These are phyloP conservation scores for Phania funesta DNA, from an alignment of 2,888 invertebrate species.

Conservation along the genomic window DNA sequence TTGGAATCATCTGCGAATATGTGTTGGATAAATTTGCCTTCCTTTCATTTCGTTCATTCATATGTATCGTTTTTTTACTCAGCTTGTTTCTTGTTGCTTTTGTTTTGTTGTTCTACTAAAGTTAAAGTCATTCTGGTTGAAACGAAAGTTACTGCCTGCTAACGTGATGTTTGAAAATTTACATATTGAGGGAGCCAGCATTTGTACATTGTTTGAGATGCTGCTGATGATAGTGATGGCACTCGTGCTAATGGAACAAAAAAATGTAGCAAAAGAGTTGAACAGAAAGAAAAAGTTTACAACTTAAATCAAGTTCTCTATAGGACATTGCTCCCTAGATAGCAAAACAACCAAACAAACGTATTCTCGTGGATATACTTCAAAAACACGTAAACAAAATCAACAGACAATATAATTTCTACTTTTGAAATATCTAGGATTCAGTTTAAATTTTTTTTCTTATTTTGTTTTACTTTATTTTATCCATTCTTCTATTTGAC, in stretches of 20 bases:
- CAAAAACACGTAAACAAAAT: conserved; percentile 23
- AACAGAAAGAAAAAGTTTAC: conserved; percentile 64
- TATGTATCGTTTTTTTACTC: conserved; percentile 36
- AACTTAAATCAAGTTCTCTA: conserved; percentile 46
- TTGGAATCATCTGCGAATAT: conserved; percentile 57
- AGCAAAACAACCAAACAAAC: background rate
- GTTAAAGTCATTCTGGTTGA: conserved; percentile 55
- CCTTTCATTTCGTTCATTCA: conserved; percentile 36
- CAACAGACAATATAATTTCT: conserved; percentile 53
- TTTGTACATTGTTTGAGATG: conserved; percentile 46
- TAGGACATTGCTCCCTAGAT: conserved; percentile 60
- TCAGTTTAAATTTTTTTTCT: no score
- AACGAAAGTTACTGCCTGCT: conserved; percentile 38
- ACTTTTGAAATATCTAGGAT: conserved; percentile 19
- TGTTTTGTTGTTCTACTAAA: conserved; percentile 5
- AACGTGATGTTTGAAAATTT: conserved; percentile 49
- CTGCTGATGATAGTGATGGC: conserved; percentile 19
- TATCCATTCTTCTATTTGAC: no score
- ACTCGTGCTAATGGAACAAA: conserved; percentile 38
- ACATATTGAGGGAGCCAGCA: conserved; percentile 51
- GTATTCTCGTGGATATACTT: background rate
- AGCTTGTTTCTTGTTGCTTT: background rate
- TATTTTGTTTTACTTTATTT: no score
- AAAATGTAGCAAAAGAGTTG: conserved; percentile 2
- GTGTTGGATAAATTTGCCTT: conserved; percentile 48